phyloP scores from a whole-genome alignment of 2,113 vertebrate species.

The Aegithalos caudatus region DNA sequence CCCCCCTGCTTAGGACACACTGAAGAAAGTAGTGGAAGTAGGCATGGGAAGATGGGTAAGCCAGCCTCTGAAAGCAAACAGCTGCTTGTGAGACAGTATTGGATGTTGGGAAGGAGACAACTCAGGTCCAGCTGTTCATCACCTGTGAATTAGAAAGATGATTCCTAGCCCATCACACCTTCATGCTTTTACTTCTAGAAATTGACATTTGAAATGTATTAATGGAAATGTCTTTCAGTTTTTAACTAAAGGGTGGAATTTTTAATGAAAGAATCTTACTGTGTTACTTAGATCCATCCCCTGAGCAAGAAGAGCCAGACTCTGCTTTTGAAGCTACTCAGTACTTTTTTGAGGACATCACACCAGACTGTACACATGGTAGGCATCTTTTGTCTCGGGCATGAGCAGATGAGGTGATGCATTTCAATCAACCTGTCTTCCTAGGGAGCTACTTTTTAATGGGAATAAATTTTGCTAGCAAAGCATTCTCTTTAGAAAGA shows the following conservation, averaged over 20 bases:
- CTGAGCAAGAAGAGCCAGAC: conserved; percentile 93
- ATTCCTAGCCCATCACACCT: neutral
- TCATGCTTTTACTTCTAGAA: neutral
- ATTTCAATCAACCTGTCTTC: neutral
- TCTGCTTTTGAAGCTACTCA: conserved; percentile 98
- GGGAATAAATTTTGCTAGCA: neutral
- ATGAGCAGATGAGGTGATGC: neutral
- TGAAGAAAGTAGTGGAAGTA: neutral
- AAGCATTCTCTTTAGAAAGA: neutral
- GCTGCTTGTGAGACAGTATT: neutral
- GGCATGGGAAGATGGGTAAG: neutral
- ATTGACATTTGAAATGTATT: neutral
- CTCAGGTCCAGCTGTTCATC: neutral
- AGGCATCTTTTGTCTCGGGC: neutral
- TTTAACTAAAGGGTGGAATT: neutral
- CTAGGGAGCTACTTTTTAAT: neutral
- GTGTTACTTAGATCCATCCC: conserved; percentile 71
- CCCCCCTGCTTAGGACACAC: neutral
- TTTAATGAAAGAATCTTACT: neutral
- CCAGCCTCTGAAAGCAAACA: neutral
- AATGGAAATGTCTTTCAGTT: neutral
- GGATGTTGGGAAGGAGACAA: neutral
- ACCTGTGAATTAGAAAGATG: neutral
- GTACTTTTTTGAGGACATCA: conserved; percentile 98
- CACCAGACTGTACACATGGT: conserved; percentile 91